Conservation (phyloP, 1,140 invertebrate genomes). For the Rhagoletis zephyria region DNA sequence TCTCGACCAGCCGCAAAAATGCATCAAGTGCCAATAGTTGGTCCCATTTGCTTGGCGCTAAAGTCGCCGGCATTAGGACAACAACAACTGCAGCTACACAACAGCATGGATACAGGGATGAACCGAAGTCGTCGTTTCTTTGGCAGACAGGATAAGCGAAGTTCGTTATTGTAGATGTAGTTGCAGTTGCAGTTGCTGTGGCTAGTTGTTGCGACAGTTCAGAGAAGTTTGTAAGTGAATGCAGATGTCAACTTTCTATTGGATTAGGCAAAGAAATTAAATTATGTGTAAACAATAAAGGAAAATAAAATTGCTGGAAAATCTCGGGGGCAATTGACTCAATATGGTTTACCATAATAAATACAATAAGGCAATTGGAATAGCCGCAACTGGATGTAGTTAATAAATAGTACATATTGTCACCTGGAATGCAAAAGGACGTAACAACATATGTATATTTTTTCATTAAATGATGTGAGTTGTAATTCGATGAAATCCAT, state of each 20-base stretch:
- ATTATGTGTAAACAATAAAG: slow-evolving; percentile 51
- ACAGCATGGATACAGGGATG: not conserved
- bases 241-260: slow-evolving; percentile 29
- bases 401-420: no score
- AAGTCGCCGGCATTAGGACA: not conserved
- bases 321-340: not conserved
- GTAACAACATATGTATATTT: no score
- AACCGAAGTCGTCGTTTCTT: not conserved
- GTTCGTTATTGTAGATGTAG: not conserved
- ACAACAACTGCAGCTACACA: not conserved
- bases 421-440: no score
- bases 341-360: not conserved
- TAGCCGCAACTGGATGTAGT: not conserved
- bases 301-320: slow-evolving; percentile 11
- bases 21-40: slow-evolving; percentile 19
- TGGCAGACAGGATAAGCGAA: not conserved
- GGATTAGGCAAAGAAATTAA: slow-evolving; percentile 25
- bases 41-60: slow-evolving; percentile 15
- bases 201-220: not conserved
- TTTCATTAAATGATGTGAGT: no score
- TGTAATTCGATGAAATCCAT: no score
- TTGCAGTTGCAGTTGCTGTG: not conserved
- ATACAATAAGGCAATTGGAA: not conserved
- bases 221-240: slow-evolving; percentile 5
- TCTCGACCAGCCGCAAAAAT: not conserved